Conservation (phyloP, 2,113 vertebrate species). For the Peucedramus taeniatus region DNA sequence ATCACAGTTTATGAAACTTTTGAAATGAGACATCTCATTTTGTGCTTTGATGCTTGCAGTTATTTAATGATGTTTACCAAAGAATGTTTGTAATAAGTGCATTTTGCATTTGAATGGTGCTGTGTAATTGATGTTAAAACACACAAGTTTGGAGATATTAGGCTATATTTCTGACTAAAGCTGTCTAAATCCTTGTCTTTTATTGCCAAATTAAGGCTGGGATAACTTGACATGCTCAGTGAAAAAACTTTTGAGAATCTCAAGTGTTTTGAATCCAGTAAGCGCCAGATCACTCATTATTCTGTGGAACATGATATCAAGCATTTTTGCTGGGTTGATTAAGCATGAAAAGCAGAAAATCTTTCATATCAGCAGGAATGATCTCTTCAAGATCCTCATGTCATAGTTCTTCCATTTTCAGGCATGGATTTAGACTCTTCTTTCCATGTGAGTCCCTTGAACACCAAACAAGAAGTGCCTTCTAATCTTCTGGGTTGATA, state of each 20-base stretch:
- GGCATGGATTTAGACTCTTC: neutral
- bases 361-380: neutral
- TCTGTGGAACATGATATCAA: neutral
- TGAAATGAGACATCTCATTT: neutral
- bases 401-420: neutral
- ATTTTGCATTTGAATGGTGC: neutral
- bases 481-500: slow-evolving; percentile 14
- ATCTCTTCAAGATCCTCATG: neutral
- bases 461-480: neutral
- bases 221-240: neutral
- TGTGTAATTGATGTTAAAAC: neutral
- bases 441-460: neutral
- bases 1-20: neutral
- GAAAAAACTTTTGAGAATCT: neutral
- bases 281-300: neutral
- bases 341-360: neutral
- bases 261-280: neutral
- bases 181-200: neutral
- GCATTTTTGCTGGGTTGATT: neutral
- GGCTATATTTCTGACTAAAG: neutral
- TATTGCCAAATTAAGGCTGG: neutral
- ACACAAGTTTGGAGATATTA: neutral
- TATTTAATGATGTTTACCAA: neutral
- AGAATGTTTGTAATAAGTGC: neutral
- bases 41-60: neutral